Evolutionary conservation across 1,140 invertebrate genomes (phyloP).

Genomic region (Pseudachorutes palmiensis): DNA sequence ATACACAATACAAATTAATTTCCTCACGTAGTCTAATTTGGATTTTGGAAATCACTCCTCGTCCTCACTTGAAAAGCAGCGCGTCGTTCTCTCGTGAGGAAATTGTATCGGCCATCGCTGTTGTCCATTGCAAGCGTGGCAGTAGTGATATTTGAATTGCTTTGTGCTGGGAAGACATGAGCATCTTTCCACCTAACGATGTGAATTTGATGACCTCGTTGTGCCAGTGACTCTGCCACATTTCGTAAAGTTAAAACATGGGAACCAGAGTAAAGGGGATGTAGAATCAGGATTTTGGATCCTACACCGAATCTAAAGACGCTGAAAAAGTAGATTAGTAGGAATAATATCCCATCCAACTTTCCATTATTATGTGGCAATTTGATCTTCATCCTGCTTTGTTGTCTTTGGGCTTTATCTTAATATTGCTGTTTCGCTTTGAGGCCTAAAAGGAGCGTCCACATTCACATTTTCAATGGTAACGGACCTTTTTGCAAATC

Average conservation of each 20-base stretch:
- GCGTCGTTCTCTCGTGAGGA: slow-evolving; percentile 31
- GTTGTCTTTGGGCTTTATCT: too few relatives aligned
- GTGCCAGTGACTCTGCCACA: slow-evolving; percentile 33
- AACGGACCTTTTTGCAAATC: too few relatives aligned
- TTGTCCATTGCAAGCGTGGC: slow-evolving; percentile 36
- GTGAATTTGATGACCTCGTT: slow-evolving; percentile 34
- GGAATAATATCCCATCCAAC: not conserved
- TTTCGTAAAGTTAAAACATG: slow-evolving; percentile 36
- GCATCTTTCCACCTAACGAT: slow-evolving; percentile 36
- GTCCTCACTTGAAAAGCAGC: slow-evolving; percentile 35
- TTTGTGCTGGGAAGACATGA: slow-evolving; percentile 31
- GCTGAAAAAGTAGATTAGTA: slow-evolving; percentile 10
- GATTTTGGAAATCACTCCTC: not conserved
- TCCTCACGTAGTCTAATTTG: slow-evolving; percentile 6
- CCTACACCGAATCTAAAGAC: not conserved
- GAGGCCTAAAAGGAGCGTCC: too few relatives aligned
- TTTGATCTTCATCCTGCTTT: too few relatives aligned
- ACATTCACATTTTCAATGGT: too few relatives aligned
- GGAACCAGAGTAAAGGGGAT: slow-evolving; percentile 37
- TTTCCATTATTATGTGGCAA: not conserved
- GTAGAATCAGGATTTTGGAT: slow-evolving; percentile 34
- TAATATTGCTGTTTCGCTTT: too few relatives aligned
- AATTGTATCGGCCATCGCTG: slow-evolving; percentile 30
- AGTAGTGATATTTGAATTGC: slow-evolving; percentile 34
- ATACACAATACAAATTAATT: not conserved